phyloP scores from a whole-genome alignment of 2,797 vertebrate genomes.

The Lagocephalus sceleratus region DNA sequence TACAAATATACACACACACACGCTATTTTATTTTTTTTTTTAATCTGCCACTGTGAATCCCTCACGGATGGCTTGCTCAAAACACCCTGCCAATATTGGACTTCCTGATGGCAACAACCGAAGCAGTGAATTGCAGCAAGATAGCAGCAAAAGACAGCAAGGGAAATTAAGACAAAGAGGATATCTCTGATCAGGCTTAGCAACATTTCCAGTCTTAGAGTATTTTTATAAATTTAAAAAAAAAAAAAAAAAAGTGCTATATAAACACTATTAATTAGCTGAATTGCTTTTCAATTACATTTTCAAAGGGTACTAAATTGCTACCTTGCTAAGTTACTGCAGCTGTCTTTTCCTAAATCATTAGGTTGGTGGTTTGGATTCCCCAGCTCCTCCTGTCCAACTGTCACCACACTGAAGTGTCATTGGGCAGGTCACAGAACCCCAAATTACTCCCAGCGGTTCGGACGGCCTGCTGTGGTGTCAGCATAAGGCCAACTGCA shows the following conservation, averaged over 20 bases:
- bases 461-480: neutral
- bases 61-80: slow-evolving; percentile 60
- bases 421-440: neutral
- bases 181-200: too few species aligned
- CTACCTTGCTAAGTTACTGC: neutral
- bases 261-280: too few species aligned
- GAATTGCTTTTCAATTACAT: too few species aligned
- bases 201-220: too few species aligned
- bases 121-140: slow-evolving; percentile 34
- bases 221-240: too few species aligned
- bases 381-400: neutral
- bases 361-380: neutral
- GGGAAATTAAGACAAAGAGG: neutral
- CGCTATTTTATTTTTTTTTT: neutral
- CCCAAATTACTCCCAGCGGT: neutral
- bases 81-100: slow-evolving; percentile 55
- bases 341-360: neutral
- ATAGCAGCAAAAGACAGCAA: slow-evolving; percentile 11
- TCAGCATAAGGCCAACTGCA: neutral
- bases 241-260: too few species aligned
- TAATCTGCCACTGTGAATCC: slow-evolving; percentile 58
- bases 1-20: neutral
- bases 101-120: slow-evolving; percentile 42
- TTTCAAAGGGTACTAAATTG: neutral
- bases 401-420: neutral